A percentile compares a stretch with the other conserved stretches of the same genome.
These are phyloP conservation scores for Caloenas nicobarica DNA, from an alignment of 2,113 vertebrate genomes.

Conservation along the genomic window DNA sequence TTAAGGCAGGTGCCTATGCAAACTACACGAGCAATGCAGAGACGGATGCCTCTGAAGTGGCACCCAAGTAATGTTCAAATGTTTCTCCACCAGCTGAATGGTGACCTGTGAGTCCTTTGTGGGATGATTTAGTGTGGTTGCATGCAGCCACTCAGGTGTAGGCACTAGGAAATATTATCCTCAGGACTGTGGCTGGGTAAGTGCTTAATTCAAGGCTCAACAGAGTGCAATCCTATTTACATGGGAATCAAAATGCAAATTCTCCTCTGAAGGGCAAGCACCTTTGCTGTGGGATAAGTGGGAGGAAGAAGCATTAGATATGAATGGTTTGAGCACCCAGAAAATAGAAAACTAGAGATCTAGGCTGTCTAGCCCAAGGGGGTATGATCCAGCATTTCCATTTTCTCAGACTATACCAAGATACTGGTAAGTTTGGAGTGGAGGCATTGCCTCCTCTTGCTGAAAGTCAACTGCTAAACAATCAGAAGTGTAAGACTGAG, in stretches of 20 bases:
- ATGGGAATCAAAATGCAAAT: slow-evolving; percentile 14
- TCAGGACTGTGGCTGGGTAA: not conserved
- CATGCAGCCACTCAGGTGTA: not conserved
- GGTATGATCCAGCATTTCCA: not conserved
- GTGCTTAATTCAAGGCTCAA: slow-evolving; percentile 17
- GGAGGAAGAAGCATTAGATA: not conserved
- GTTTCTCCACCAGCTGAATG: not conserved
- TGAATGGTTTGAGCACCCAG: not conserved
- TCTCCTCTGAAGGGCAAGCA: not conserved
- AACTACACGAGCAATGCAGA: not conserved
- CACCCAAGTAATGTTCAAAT: not conserved
- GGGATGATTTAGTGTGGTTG: not conserved
- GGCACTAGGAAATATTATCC: not conserved
- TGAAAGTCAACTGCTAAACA: not conserved
- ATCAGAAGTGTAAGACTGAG: not conserved
- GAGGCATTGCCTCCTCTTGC: not conserved
- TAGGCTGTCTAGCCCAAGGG: not conserved
- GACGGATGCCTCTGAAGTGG: not conserved
- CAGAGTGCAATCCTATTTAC: not conserved
- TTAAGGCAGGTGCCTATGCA: not conserved
- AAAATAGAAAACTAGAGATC: not conserved
- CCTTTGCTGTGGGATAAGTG: not conserved
- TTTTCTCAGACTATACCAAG: not conserved
- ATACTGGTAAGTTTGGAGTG: not conserved
- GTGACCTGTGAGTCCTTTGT: not conserved